Conservation (phyloP, 2,888 invertebrate genomes). For the Lochmaea capreae region DNA sequence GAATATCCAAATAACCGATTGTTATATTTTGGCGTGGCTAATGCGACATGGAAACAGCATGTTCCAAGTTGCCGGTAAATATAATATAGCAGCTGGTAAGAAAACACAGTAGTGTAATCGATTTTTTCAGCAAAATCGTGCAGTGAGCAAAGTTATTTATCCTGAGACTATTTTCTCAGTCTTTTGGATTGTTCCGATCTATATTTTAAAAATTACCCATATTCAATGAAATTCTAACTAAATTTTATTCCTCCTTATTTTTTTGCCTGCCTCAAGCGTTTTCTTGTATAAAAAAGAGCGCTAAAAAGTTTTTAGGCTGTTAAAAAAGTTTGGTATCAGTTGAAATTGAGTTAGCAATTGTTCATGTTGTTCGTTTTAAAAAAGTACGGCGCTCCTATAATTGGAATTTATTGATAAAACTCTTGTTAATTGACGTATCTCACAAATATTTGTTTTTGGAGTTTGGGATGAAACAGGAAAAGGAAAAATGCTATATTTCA, state of each 20-base stretch:
- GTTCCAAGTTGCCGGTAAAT: too few relatives aligned
- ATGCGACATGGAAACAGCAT: too few relatives aligned
- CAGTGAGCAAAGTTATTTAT: too few relatives aligned
- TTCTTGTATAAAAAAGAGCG: not conserved
- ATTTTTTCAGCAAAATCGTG: too few relatives aligned
- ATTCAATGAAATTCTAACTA: not conserved
- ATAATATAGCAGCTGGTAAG: too few relatives aligned
- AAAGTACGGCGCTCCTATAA: not conserved
- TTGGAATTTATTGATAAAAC: conserved; percentile 20
- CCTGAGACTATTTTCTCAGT: not conserved
- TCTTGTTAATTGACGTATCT: conserved; percentile 7
- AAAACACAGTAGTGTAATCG: too few relatives aligned
- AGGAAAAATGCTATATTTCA: too few relatives aligned
- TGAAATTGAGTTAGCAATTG: conserved; percentile 23
- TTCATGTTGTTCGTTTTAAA: conserved; percentile 16
- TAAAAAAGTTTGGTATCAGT: conserved; percentile 24
- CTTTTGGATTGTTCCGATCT: not conserved
- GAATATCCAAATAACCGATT: too few relatives aligned
- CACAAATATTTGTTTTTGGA: not conserved
- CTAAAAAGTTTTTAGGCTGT: not conserved
- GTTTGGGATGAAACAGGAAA: not conserved
- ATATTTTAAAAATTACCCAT: not conserved
- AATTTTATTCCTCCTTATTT: not conserved
- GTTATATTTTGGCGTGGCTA: too few relatives aligned
- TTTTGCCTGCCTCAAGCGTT: not conserved